These are phyloP conservation scores for Atopsyche davidsoni DNA, from an alignment of 1,140 invertebrate genomes.

Conservation along the genomic window DNA sequence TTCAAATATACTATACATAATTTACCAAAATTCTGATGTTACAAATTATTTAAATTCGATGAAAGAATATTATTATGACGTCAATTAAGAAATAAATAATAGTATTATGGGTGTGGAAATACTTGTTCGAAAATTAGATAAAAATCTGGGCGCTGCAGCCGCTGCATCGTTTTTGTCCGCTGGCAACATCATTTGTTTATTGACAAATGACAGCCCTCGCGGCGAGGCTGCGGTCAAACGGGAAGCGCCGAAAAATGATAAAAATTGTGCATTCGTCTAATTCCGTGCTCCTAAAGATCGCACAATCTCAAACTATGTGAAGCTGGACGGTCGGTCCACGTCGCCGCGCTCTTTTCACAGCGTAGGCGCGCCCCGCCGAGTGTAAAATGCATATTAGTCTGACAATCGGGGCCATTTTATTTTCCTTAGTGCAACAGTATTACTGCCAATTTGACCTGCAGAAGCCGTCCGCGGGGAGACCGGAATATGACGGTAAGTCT, in stretches of 20 bases:
- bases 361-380: constrained; percentile 15
- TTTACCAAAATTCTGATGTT: too few relatives aligned
- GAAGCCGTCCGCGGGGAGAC: too few relatives aligned
- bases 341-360: constrained; percentile 14
- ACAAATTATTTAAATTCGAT: too few relatives aligned
- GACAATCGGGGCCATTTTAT: constrained; percentile 21
- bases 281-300: constrained; percentile 10
- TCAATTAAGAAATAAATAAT: too few relatives aligned
- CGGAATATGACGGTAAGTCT: too few relatives aligned
- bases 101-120: too few relatives aligned
- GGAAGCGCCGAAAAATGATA: constrained; percentile 4
- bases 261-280: constrained; percentile 2
- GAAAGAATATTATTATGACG: too few relatives aligned
- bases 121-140: too few relatives aligned
- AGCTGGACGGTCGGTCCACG: constrained; percentile 3
- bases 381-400: constrained; percentile 23
- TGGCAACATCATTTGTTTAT: constrained; percentile 26
- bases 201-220: constrained; percentile 27
- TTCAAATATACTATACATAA: too few relatives aligned
- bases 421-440: constrained; percentile 17
- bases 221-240: constrained; percentile 13
- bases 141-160: too few relatives aligned
- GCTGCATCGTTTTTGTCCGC: constrained; percentile 7
- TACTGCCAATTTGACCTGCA: too few relatives aligned
- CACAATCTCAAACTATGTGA: constrained; percentile 18